phyloP scores from a whole-genome alignment of 1,140 invertebrate species.

The Leptopilina boulardi region DNA sequence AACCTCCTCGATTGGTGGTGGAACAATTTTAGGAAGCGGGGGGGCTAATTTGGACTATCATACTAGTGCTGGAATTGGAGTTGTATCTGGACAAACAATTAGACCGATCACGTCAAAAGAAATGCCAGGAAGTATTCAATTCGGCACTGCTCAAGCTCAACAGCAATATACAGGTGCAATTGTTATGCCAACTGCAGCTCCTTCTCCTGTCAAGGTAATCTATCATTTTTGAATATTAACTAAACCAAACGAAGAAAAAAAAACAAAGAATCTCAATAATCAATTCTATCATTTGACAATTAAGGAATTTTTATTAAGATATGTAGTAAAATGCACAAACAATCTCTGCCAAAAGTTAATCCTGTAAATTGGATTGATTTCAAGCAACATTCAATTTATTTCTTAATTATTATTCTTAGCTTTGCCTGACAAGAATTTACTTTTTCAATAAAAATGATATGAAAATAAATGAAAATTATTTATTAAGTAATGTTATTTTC shows the following conservation, averaged over 20 bases:
- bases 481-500: no score
- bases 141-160: constrained; percentile 70
- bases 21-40: constrained; percentile 63
- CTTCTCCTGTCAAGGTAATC: constrained; percentile 71
- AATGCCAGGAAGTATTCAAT: constrained; percentile 74
- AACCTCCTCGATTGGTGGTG: constrained; percentile 66
- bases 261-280: constrained; percentile 17
- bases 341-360: no score
- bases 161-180: constrained; percentile 74
- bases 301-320: not conserved
- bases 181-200: constrained; percentile 70
- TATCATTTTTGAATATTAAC: constrained; percentile 36
- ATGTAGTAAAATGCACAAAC: no score
- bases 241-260: not conserved
- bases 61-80: constrained; percentile 68
- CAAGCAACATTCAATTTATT: no score
- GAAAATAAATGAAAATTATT: no score
- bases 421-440: no score
- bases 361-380: no score
- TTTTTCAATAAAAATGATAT: no score
- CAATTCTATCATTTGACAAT: not conserved
- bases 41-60: constrained; percentile 66
- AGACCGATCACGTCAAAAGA: constrained; percentile 73
- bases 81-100: constrained; percentile 72
- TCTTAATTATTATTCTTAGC: no score